phyloP scores from a whole-genome alignment of 2,113 vertebrate species.

The Phocoena sinus region DNA sequence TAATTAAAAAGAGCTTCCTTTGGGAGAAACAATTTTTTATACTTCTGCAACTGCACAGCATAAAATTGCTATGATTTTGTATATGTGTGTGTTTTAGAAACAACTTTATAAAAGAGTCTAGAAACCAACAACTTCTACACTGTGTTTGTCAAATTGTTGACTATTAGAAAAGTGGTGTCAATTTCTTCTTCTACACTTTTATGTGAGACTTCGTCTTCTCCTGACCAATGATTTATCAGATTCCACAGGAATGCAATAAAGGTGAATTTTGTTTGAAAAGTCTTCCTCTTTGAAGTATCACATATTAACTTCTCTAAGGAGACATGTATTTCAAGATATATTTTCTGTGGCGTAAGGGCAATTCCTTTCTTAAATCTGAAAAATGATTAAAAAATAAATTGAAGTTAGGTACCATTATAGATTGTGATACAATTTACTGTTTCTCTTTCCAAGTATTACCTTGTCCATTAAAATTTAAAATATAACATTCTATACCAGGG shows the following conservation, averaged over 20 bases:
- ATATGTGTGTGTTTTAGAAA: not conserved
- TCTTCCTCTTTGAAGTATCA: not conserved
- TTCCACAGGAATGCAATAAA: not conserved
- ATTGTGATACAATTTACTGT: not conserved
- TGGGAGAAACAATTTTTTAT: slow-evolving; percentile 5
- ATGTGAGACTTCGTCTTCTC: not conserved
- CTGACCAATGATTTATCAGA: not conserved
- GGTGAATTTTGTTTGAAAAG: not conserved
- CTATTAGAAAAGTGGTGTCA: not conserved
- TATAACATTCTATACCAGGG: not conserved
- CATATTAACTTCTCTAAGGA: not conserved
- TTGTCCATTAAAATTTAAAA: slow-evolving; percentile 31
- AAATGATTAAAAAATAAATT: slow-evolving; percentile 7
- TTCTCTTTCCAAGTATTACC: not conserved
- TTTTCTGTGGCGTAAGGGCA: not conserved
- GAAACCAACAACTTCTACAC: not conserved
- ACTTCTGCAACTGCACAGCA: not conserved
- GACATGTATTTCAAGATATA: not conserved
- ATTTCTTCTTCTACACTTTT: not conserved
- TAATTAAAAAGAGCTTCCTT: slow-evolving; percentile 57
- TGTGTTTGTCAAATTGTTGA: not conserved
- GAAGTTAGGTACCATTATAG: not conserved
- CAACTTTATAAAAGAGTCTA: not conserved
- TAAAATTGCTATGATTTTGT: slow-evolving; percentile 28
- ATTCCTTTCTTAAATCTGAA: not conserved